Conservation (phyloP, 1,140 invertebrate genomes). For the Hylyphantes graminicola region DNA sequence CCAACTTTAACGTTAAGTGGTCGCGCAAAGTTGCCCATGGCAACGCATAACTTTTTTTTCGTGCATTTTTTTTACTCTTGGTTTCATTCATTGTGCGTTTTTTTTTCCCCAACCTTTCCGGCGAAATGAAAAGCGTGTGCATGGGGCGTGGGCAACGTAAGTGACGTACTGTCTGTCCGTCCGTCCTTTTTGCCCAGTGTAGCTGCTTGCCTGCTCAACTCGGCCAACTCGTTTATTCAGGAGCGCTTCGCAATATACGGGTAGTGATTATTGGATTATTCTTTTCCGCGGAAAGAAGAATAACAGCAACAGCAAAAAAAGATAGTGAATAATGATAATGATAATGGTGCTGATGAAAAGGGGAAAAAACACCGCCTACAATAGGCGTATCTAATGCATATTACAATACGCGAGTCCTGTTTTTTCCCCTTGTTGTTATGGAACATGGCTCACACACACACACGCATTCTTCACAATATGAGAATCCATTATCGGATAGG, state of each 20-base stretch:
- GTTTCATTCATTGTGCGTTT: slow-evolving; percentile 42
- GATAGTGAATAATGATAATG: slow-evolving; percentile 32
- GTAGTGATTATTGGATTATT: slow-evolving; percentile 56
- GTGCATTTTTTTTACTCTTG: neutral
- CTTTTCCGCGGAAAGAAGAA: slow-evolving; percentile 16
- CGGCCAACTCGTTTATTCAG: slow-evolving; percentile 52
- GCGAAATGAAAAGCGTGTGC: slow-evolving; percentile 12
- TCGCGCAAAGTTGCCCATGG: slow-evolving; percentile 59
- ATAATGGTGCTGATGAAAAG: slow-evolving; percentile 48
- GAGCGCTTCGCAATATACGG: slow-evolving; percentile 23
- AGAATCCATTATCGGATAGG: slow-evolving; percentile 58
- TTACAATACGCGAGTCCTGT: slow-evolving; percentile 43
- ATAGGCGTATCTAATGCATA: slow-evolving; percentile 56
- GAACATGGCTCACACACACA: slow-evolving; percentile 50
- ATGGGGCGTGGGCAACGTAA: slow-evolving; percentile 37
- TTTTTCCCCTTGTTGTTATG: slow-evolving; percentile 37
- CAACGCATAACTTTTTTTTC: slow-evolving; percentile 46
- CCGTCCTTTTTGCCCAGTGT: neutral
- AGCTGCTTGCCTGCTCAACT: slow-evolving; percentile 55
- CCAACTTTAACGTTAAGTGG: slow-evolving; percentile 51
- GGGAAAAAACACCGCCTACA: slow-evolving; percentile 41
- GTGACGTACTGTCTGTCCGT: slow-evolving; percentile 44
- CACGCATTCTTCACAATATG: slow-evolving; percentile 58
- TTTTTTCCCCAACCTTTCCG: neutral
- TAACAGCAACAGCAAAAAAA: slow-evolving; percentile 16